Base-by-base conservation (phyloP, 2,888 invertebrate species). In the Kryphioiulus occultus region DNA sequence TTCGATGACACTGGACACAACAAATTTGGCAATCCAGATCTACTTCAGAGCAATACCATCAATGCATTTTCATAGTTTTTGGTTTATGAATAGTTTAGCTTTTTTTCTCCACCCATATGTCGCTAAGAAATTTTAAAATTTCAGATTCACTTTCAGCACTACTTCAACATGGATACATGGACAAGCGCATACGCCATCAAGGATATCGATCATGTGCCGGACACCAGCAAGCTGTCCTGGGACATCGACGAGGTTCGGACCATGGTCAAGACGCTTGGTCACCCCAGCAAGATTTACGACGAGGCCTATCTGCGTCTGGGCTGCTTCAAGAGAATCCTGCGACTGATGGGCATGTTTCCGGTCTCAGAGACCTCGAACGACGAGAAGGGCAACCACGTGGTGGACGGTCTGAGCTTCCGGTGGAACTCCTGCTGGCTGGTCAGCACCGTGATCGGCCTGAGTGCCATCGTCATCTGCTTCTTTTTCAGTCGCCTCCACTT, bases 251-350 rank as follows among this genome's bases (percentile, higher is more conserved):
- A 59, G 22, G 59, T 59, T 4, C n/a, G 22, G 59, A 22, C 0
- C 22, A 59, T 59, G 59, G 59, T 59, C 17, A 59, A 22, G 59
- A 10, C 7, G 22, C 7, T 59, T 3, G 59, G 59, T 59, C 59
- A 59, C 0, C 59, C 59, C 59, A 22, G 59, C 59, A 59, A 4
- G 12, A 84, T 30, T 19, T 42, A 84, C 84, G 84, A 84, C 84
- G 84, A 84, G 12, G 84, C 39, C 39, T 84, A 84, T n/a, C 39
- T 84, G 32, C 19, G 35, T 32, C 84, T 84, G 5, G 84, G 84
- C 1, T 4, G 19, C 5, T 84, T 84, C 84, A 42, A 42, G 39
- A 17, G 84, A 5, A 19, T 84, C 35, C n/a, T 84, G n/a, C 84
- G 84, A 5, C n/a, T 84, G 35, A 42, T 42, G 35, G 84, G 84